Evolutionary conservation across 2,797 vertebrate species (phyloP), one percentile per base, ranked within the genome.

Genomic region (Liparis tanakae): DNA sequence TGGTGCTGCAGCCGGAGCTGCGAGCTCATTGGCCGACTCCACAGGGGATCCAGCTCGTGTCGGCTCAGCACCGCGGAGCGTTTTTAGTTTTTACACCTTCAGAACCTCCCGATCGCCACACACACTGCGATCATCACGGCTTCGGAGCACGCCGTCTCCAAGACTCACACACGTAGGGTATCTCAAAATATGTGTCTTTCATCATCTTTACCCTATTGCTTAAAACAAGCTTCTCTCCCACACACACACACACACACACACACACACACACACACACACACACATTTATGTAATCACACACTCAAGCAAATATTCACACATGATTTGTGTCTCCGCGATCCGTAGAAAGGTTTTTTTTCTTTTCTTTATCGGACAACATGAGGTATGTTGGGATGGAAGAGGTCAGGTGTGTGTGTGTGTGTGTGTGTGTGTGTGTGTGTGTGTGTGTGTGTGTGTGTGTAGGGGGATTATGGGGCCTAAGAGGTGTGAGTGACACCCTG

Each of bases 401-500:
- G 64, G 60, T 81, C 64, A 79, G 39, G 36, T 69, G 70, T 54
- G 54, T 30, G 25, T 30, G 25, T 30, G 25, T 30, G 33, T 63
- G 59, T 58, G 18, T 51, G 66, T 46, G 39, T 69, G 70, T 54
- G 54, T 30, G 25, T 30, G 25, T 30, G 25, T 30, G 33, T 63
- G 59, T 58, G 18, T 51, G 66, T 46, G 39, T 37, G 65, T 39
- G 68, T 1, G 2, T 37, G 72, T 70, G 60, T 73, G 44, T 67
- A 37, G 67, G 25, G 25, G 25, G 25, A 72, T 62, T 62, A 41
- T 10, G 72, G 70, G 80, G 55, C 67, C 54, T 56, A 46, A 76
- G 76, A 89, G 83, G 87, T 90, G 86, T 87, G 81, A 91, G 79
- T 74, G 85, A 89, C 86, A 90, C 80, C 79, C 70, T 79, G 70